These are phyloP conservation scores for Odobenus rosmarus DNA, from an alignment of 2,113 vertebrate species.

Conservation along the genomic window DNA sequence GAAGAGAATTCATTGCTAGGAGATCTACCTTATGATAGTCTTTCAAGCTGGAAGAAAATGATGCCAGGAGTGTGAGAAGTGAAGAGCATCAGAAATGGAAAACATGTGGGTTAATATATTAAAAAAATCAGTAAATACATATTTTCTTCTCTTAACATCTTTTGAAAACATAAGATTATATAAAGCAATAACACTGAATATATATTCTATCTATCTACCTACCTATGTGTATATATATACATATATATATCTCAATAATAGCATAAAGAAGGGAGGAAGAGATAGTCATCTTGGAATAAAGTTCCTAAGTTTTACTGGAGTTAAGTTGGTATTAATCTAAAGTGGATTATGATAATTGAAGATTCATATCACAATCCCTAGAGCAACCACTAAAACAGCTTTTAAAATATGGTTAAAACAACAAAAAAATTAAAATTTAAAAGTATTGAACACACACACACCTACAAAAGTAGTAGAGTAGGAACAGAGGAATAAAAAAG, in stretches of 20 bases:
- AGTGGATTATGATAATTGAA: constrained; percentile 7
- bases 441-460: background rate
- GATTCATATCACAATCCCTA: background rate
- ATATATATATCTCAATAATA: background rate
- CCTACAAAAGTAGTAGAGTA: background rate
- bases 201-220: background rate
- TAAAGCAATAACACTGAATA: background rate
- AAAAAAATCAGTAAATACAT: background rate
- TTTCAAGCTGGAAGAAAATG: constrained; percentile 36
- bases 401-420: background rate
- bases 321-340: background rate
- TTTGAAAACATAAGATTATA: background rate
- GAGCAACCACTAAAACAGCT: background rate
- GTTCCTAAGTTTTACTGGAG: constrained; percentile 10
- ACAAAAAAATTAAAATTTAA: constrained; percentile 30
- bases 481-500: background rate
- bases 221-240: too few species aligned
- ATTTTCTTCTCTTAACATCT: background rate
- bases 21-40: background rate
- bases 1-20: background rate
- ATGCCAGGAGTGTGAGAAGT: background rate
- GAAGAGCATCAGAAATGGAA: background rate
- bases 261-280: background rate
- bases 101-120: constrained; percentile 8
- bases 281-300: background rate